Percentiles rank a stretch among this genome's conserved stretches.
Conservation (phyloP, 1,140 invertebrate genomes). For the Aphelinus atriplicis region DNA sequence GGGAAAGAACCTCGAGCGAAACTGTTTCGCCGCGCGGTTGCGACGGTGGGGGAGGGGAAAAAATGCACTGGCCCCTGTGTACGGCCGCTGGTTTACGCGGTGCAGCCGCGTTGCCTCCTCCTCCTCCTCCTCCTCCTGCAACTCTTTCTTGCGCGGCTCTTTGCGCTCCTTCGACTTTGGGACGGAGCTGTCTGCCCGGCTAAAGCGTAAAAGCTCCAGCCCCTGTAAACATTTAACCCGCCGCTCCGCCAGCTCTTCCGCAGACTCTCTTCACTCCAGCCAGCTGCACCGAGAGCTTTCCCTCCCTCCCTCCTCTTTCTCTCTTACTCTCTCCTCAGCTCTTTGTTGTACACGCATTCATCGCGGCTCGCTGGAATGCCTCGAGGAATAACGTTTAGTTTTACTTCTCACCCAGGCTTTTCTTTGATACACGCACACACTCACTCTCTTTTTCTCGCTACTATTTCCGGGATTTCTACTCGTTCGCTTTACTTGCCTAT, state of each 20-base stretch:
- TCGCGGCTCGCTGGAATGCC: slow-evolving; percentile 4
- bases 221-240: slow-evolving; percentile 46
- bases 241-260: slow-evolving; percentile 16
- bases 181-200: neutral
- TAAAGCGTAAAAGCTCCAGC: slow-evolving; percentile 20
- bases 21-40: neutral
- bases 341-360: slow-evolving; percentile 26
- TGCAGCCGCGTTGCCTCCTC: neutral
- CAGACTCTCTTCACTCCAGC: slow-evolving; percentile 13
- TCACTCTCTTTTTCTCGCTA: no score
- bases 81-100: no score
- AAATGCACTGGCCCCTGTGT: slow-evolving; percentile 11
- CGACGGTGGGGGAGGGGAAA: neutral
- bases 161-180: slow-evolving; percentile 1
- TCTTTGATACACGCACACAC: no score
- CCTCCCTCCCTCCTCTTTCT: neutral
- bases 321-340: neutral
- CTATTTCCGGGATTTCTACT: no score
- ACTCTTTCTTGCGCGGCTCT: neutral
- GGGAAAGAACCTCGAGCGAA: neutral
- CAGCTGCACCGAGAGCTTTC: slow-evolving; percentile 3
- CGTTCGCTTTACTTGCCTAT: no score
- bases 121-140: neutral
- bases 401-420: no score
- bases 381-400: slow-evolving; percentile 16